phyloP scores from a whole-genome alignment of 2,888 invertebrate genomes.

The Drosophila engyochracea region DNA sequence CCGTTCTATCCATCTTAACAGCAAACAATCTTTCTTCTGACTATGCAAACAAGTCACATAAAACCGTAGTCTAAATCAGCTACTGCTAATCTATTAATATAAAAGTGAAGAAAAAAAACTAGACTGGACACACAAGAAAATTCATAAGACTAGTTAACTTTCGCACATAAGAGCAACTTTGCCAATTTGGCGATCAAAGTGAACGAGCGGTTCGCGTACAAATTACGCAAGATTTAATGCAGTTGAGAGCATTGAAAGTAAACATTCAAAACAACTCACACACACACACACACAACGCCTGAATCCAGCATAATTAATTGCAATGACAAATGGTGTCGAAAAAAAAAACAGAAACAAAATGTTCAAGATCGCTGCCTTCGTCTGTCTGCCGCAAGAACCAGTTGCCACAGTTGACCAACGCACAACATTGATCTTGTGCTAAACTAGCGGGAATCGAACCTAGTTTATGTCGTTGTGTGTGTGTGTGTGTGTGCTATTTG shows the following conservation, averaged over 20 bases:
- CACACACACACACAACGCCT: constrained; percentile 18
- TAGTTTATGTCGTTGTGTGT: constrained; percentile 4
- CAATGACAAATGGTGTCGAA: constrained; percentile 46
- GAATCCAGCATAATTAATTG: constrained; percentile 50
- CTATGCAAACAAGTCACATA: background rate
- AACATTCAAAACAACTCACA: constrained; percentile 9
- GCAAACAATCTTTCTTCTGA: background rate
- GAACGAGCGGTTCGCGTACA: constrained; percentile 6
- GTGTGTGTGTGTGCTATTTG: constrained; percentile 18
- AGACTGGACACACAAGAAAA: background rate
- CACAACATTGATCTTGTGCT: constrained; percentile 81
- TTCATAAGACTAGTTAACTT: constrained; percentile 4
- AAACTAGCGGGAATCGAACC: constrained; percentile 47
- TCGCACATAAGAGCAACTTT: constrained; percentile 34
- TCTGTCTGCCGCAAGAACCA: constrained; percentile 75
- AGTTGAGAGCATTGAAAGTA: constrained; percentile 26
- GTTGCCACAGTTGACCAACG: constrained; percentile 59
- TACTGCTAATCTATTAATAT: constrained; percentile 7
- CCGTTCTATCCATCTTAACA: background rate
- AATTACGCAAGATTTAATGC: constrained; percentile 64
- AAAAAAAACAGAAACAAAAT: constrained; percentile 30
- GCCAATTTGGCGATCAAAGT: constrained; percentile 22
- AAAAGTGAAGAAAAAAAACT: constrained; percentile 7
- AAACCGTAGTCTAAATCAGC: background rate
- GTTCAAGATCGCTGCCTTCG: constrained; percentile 74